A percentile compares a stretch with the other conserved stretches of the same genome.
These are phyloP conservation scores for Chunga burmeisteri DNA, from an alignment of 2,113 vertebrate genomes.

Conservation along the genomic window DNA sequence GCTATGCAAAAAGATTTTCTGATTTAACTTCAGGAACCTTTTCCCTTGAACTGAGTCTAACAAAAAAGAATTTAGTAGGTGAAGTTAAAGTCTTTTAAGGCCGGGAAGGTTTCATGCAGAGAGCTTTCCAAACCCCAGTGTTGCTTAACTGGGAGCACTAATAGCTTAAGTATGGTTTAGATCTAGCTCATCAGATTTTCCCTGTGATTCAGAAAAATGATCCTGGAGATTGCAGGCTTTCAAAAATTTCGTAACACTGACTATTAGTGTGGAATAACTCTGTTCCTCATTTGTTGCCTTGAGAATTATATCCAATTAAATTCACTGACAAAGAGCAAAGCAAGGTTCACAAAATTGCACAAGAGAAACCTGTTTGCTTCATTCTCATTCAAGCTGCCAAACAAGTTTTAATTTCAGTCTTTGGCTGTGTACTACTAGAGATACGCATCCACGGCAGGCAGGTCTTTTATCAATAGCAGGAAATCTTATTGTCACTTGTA, in stretches of 20 bases:
- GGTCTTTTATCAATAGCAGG: not conserved
- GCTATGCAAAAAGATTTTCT: not conserved
- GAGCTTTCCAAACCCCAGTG: not conserved
- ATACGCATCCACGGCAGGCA: not conserved
- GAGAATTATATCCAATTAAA: slow-evolving; percentile 21
- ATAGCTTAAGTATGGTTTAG: slow-evolving; percentile 19
- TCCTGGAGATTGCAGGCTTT: slow-evolving; percentile 28
- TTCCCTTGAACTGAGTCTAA: not conserved
- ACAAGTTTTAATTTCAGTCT: not conserved
- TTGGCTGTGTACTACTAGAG: not conserved
- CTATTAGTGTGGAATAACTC: not conserved
- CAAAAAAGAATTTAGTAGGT: not conserved
- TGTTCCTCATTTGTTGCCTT: not conserved
- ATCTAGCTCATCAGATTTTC: slow-evolving; percentile 27
- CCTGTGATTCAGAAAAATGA: slow-evolving; percentile 31
- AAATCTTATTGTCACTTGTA: not conserved
- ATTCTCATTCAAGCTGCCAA: not conserved
- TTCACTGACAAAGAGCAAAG: slow-evolving; percentile 11
- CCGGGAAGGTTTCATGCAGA: not conserved
- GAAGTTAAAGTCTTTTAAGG: not conserved
- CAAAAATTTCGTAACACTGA: not conserved
- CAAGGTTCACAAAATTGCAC: not conserved
- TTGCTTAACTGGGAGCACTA: slow-evolving; percentile 46
- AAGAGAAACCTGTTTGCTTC: slow-evolving; percentile 38
- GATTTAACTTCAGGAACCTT: not conserved